Conservation (phyloP, 2,797 vertebrate species). For the Silurus aristotelis region DNA sequence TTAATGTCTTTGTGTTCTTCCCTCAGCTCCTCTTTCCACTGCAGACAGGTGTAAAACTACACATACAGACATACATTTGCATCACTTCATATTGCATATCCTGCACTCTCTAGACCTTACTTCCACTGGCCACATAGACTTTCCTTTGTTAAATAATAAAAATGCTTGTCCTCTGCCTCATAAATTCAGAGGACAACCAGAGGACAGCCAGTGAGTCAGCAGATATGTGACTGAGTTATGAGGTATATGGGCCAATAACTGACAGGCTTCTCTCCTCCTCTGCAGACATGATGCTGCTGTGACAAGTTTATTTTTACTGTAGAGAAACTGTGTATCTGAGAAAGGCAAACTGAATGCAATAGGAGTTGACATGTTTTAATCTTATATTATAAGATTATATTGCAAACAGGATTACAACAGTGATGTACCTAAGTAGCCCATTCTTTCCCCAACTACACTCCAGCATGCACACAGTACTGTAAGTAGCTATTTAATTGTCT, state of each 20-base stretch:
- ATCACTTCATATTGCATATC: not conserved
- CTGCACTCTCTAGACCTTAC: not conserved
- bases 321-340: not conserved
- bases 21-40: not conserved
- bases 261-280: not conserved
- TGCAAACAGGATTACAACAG: not conserved
- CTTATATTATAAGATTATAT: not conserved
- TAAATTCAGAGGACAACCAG: constrained; percentile 41
- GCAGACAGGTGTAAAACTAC: constrained; percentile 1
- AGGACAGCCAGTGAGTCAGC: constrained; percentile 67
- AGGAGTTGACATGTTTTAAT: not conserved
- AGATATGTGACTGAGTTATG: constrained; percentile 66
- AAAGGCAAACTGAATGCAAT: not conserved
- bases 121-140: not conserved
- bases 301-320: not conserved
- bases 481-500: not conserved
- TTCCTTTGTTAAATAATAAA: constrained; percentile 23
- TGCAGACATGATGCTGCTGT: not conserved
- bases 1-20: constrained; percentile 8
- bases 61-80: not conserved
- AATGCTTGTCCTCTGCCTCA: not conserved
- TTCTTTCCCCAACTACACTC: not conserved
- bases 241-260: constrained; percentile 1
- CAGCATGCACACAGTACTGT: not conserved
- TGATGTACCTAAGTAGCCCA: not conserved